Conservation (phyloP, 2,113 vertebrate genomes). For the Pogonocichla stellata region DNA sequence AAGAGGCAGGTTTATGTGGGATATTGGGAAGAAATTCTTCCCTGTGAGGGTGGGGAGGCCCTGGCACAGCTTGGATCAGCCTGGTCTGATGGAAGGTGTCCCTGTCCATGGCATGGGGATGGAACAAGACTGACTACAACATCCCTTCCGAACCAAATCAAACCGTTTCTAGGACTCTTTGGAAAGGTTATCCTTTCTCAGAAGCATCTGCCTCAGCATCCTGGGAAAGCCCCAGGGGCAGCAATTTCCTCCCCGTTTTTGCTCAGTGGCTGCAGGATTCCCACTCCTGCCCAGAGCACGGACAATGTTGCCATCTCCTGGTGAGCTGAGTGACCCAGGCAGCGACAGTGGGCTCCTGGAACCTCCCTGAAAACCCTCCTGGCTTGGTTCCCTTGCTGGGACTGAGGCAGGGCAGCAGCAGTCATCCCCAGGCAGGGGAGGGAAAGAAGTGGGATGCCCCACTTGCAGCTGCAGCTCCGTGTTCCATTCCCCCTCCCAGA, state of each 20-base stretch:
- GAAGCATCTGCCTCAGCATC: neutral
- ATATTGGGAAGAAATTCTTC: neutral
- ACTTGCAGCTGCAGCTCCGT: too few species aligned
- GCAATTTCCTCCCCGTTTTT: neutral
- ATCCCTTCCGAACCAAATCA: neutral
- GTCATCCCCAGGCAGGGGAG: too few species aligned
- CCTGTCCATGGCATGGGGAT: neutral
- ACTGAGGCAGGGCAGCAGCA: neutral
- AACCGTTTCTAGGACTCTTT: too few species aligned
- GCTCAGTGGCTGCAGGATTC: neutral
- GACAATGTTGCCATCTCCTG: neutral
- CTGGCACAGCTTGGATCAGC: neutral
- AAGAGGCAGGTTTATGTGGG: neutral
- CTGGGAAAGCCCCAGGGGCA: neutral
- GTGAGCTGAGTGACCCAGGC: neutral
- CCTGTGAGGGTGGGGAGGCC: neutral
- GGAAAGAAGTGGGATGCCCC: too few species aligned
- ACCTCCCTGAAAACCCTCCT: neutral
- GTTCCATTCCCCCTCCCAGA: too few species aligned
- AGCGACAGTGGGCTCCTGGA: accelerated
- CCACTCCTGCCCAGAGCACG: neutral
- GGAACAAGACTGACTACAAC: neutral
- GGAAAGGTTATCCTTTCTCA: neutral
- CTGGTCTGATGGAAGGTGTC: neutral
- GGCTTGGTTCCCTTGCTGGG: neutral